Conservation (phyloP, 1,140 invertebrate species). For the Drosophila santomea region DNA sequence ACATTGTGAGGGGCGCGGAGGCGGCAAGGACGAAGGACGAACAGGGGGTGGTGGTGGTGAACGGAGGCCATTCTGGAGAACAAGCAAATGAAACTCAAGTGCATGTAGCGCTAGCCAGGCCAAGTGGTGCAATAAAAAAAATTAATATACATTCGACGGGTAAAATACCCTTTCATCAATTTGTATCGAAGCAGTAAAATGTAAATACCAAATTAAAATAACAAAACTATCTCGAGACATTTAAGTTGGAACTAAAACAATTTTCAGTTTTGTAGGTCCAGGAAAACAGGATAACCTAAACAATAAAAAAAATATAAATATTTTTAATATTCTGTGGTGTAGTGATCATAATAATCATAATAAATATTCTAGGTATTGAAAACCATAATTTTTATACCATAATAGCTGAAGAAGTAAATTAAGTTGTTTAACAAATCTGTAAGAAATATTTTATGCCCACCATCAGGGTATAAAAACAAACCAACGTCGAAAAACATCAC, state of each 20-base stretch:
- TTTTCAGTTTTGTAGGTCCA: too few species aligned
- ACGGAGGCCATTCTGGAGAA: constrained; percentile 49
- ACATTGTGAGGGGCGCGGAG: constrained; percentile 44
- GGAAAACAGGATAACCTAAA: too few species aligned
- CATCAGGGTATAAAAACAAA: constrained; percentile 28
- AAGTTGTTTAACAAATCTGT: not conserved
- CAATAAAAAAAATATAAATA: too few species aligned
- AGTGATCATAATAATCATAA: too few species aligned
- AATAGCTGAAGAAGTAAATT: not conserved
- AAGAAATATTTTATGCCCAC: not conserved
- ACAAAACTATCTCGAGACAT: too few species aligned
- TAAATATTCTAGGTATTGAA: too few species aligned
- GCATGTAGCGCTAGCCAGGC: constrained; percentile 73
- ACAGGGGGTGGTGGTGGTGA: constrained; percentile 8
- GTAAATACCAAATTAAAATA: too few species aligned
- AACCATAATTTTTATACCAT: not conserved
- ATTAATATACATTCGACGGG: constrained; percentile 23
- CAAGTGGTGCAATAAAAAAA: constrained; percentile 63
- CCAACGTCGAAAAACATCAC: constrained; percentile 22
- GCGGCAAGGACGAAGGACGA: not conserved
- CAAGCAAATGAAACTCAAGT: constrained; percentile 82
- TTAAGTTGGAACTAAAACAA: too few species aligned
- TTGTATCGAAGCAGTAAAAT: not conserved
- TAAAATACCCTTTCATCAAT: constrained; percentile 5
- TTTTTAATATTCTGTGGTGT: too few species aligned